Base-by-base conservation (phyloP, 1,140 invertebrate genomes). In the Bombus polaris region DNA sequence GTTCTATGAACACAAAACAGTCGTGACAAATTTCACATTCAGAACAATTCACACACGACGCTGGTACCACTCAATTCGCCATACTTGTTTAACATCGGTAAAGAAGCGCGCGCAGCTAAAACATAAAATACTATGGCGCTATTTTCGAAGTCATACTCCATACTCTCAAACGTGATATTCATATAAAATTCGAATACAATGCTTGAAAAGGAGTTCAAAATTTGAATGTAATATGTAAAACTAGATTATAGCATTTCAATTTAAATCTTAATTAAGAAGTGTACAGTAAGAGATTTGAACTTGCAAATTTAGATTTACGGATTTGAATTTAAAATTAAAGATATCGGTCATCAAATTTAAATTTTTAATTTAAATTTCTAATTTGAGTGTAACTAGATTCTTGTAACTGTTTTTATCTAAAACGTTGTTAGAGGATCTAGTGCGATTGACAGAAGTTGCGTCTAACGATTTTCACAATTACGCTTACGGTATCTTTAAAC, bases 401-500 rank as follows among this genome's bases (percentile, higher is more conserved):
- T 10, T 39, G 32, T 13, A 62, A 77, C 12, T 15, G 35, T n/a
- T 22, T 9, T 22, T 13, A 15, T 32, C 22, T 22, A 25, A 15
- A 70, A 32, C 37, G 28, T 68, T n/a, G 13, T 1, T 6, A 4
- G 12, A 62, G 6, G 5, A 53, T 22, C 5, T 53, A 53, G 18
- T 10, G 13, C n/a, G 39, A 35, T 71, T 59, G 28, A 68, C n/a
- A 35, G 15, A n/a, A 25, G n/a, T 25, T 22, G 22, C 4, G 22
- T 5, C n/a, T 79, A 47, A 35, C 42, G 2, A 57, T 35, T 42
- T 62, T 3, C 82, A 59, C 75, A 68, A 42, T 76, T 39, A 35
- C 28, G 59, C 47, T 85, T 80, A 80, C 83, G 66, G 83, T 79
- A 80, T 47, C 57, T 4, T 15, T 8, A 59, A 25, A 8, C 28